Conservation (phyloP, 2,888 invertebrate genomes). For the Seladonia tumulorum region DNA sequence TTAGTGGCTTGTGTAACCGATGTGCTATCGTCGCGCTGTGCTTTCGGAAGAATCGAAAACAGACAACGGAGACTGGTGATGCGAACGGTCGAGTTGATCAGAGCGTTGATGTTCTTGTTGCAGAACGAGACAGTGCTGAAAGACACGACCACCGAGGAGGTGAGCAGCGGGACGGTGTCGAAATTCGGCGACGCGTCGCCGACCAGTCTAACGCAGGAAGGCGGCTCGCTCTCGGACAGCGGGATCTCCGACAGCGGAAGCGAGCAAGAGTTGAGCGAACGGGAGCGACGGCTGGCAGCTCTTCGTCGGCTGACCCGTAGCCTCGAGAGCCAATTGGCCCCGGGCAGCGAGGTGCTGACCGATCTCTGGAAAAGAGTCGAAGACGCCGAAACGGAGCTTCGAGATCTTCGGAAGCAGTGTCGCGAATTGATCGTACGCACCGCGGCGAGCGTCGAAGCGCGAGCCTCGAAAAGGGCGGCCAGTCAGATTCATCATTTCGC, state of each 20-base stretch:
- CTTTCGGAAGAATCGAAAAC: constrained; percentile 10
- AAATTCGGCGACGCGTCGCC: constrained; percentile 76
- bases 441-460: constrained; percentile 84
- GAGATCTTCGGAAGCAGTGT: constrained; percentile 89
- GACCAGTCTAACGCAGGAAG: constrained; percentile 81
- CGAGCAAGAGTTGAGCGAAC: constrained; percentile 88
- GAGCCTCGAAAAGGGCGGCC: constrained; percentile 62
- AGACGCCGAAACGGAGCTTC: constrained; percentile 90
- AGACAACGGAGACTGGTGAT: background rate
- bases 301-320: constrained; percentile 88
- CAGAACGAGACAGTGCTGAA: constrained; percentile 73
- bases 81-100: background rate
- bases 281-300: constrained; percentile 89
- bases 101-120: constrained; percentile 45
- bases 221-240: constrained; percentile 91
- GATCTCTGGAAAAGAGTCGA: constrained; percentile 89
- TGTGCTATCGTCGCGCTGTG: background rate
- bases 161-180: constrained; percentile 56
- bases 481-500: constrained; percentile 51
- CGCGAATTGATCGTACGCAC: constrained; percentile 87
- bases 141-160: constrained; percentile 66
- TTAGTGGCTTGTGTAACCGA: background rate
- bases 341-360: constrained; percentile 88
- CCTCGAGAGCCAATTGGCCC: constrained; percentile 88
- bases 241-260: constrained; percentile 92